Conservation (phyloP, 1,140 invertebrate species). For the Heliconius hewitsoni region DNA sequence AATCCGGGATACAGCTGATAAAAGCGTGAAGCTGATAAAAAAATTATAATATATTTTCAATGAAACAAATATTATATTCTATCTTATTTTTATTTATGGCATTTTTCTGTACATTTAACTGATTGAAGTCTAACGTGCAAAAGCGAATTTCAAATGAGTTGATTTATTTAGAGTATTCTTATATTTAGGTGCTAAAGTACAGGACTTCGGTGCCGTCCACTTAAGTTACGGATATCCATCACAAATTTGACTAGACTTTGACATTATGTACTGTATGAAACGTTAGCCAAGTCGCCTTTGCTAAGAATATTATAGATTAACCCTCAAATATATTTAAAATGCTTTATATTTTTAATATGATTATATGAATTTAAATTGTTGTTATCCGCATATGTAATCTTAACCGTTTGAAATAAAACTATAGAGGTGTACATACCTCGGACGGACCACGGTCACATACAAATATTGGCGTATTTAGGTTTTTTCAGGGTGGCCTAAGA, state of each 20-base stretch:
- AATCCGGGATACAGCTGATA: too few species aligned
- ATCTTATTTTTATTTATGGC: conserved; percentile 13
- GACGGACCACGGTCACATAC: conserved; percentile 11
- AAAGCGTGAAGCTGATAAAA: too few species aligned
- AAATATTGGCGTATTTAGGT: conserved; percentile 15
- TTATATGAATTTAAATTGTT: neutral
- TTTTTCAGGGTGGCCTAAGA: neutral
- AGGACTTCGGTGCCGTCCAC: conserved; percentile 12
- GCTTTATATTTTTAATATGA: neutral
- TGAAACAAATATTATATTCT: conserved; percentile 4
- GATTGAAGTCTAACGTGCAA: conserved; percentile 12
- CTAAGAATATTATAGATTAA: neutral
- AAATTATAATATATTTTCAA: neutral
- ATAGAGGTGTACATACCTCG: conserved; percentile 4
- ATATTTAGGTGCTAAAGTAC: conserved; percentile 13
- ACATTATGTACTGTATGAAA: neutral
- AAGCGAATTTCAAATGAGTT: conserved; percentile 9
- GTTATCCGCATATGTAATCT: neutral
- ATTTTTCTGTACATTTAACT: conserved; percentile 8
- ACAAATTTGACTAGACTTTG: conserved; percentile 4
- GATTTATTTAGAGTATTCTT: conserved; percentile 15
- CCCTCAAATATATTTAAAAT: neutral
- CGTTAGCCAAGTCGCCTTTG: neutral
- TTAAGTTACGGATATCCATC: neutral
- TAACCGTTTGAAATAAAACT: conserved; percentile 11